Conservation (phyloP, 2,888 invertebrate species). For the Epistrophe grossulariae region DNA sequence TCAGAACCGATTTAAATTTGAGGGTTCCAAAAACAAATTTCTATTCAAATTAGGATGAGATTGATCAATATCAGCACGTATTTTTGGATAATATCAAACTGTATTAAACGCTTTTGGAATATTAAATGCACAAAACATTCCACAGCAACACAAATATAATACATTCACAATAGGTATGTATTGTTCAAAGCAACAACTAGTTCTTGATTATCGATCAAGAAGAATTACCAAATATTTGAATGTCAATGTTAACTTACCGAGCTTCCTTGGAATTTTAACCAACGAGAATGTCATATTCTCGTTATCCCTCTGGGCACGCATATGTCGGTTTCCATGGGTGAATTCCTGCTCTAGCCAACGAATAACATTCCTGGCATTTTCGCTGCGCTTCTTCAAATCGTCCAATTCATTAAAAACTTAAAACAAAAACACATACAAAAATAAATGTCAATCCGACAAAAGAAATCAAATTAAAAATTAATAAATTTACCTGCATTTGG, state of each 20-base stretch:
- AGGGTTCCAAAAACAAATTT: too few species aligned
- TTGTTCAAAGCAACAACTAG: too few species aligned
- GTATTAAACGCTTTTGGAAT: too few species aligned
- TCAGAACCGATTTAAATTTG: too few species aligned
- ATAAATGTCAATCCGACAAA: not conserved
- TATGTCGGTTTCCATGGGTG: constrained; percentile 92
- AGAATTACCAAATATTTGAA: not conserved
- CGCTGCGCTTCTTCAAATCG: constrained; percentile 93
- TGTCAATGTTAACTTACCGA: constrained; percentile 85
- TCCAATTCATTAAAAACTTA: constrained; percentile 94
- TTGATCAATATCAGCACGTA: too few species aligned
- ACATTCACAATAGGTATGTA: too few species aligned
- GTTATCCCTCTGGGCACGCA: constrained; percentile 93
- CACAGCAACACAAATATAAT: too few species aligned
- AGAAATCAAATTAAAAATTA: constrained; percentile 60
- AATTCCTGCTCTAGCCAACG: constrained; percentile 96
- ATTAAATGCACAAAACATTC: too few species aligned
- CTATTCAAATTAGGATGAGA: too few species aligned
- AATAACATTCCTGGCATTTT: constrained; percentile 94
- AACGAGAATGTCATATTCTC: constrained; percentile 90
- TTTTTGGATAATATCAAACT: too few species aligned
- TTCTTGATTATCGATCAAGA: not conserved
- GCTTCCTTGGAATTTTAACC: constrained; percentile 91
- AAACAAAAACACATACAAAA: constrained; percentile 79
- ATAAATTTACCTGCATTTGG: constrained; percentile 91